These are phyloP conservation scores for Callaeas wilsoni DNA, from an alignment of 2,113 vertebrate genomes.

Conservation along the genomic window DNA sequence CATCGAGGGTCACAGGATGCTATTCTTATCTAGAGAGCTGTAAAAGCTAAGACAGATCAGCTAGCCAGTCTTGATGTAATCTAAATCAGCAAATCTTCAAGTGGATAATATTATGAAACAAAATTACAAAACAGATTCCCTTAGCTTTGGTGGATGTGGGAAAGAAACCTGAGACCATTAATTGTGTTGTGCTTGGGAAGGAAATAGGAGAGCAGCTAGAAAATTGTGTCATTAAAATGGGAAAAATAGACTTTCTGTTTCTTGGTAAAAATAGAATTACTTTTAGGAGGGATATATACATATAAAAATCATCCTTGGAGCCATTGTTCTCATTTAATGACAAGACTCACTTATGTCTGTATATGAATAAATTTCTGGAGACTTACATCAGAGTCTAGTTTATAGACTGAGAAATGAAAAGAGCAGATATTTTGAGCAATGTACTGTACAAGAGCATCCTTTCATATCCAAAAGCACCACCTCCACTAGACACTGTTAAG, in stretches of 20 bases:
- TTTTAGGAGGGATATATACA: background rate
- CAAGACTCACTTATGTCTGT: background rate
- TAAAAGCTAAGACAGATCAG: background rate
- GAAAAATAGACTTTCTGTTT: background rate
- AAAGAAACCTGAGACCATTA: background rate
- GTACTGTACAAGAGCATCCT: background rate
- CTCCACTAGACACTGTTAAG: background rate
- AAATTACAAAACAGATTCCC: background rate
- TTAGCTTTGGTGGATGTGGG: background rate
- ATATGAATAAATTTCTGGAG: background rate
- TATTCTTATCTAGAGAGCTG: background rate
- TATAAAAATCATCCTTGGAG: background rate
- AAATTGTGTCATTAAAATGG: background rate
- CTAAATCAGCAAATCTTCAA: background rate
- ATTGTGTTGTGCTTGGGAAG: background rate
- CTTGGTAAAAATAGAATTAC: background rate
- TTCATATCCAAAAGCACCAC: background rate
- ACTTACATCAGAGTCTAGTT: background rate
- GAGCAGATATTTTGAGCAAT: background rate
- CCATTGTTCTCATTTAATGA: background rate
- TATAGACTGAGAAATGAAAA: background rate
- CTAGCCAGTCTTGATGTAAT: background rate
- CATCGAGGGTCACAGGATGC: background rate
- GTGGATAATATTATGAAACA: background rate
- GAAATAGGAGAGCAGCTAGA: background rate